Evolutionary conservation across 2,797 vertebrate genomes (phyloP).

Genomic region (Macroramphosus scolopax): DNA sequence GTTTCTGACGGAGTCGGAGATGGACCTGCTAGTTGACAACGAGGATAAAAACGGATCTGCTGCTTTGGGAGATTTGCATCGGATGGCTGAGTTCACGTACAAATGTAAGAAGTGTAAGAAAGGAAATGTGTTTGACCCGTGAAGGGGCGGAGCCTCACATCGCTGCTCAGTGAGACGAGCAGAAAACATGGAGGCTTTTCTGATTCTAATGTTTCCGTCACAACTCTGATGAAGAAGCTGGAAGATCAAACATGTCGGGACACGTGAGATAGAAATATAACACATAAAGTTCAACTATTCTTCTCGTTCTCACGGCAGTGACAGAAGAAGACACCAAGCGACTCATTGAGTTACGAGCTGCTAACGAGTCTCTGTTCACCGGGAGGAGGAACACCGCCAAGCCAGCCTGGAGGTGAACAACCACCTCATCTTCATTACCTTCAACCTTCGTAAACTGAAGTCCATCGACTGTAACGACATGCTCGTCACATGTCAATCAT

Average conservation of each 20-base stretch:
- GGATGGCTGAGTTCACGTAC: conserved; percentile 62
- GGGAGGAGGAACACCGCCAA: conserved; percentile 76
- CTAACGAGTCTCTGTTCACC: conserved; percentile 74
- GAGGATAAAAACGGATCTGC: conserved; percentile 62
- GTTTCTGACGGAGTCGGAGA: conserved; percentile 74
- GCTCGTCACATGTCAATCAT: too few species aligned
- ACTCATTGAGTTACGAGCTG: conserved; percentile 71
- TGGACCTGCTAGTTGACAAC: conserved; percentile 68
- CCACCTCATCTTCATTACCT: too few species aligned
- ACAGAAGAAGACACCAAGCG: conserved; percentile 71
- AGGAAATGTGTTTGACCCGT: too few species aligned
- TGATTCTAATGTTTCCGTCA: too few species aligned
- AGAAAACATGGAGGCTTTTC: too few species aligned
- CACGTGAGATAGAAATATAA: too few species aligned
- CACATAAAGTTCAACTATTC: background rate
- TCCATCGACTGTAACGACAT: too few species aligned
- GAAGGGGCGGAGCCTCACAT: too few species aligned
- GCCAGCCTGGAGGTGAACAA: conserved; percentile 70
- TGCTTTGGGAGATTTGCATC: conserved; percentile 58
- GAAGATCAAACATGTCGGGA: too few species aligned
- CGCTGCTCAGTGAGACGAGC: too few species aligned
- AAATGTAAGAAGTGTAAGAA: conserved; percentile 53
- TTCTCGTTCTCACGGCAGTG: conserved; percentile 37
- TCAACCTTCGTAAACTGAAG: too few species aligned
- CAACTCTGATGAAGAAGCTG: too few species aligned